These are phyloP conservation scores for Fistularia tabacaria DNA, from an alignment of 2,797 vertebrate genomes.

Conservation along the genomic window DNA sequence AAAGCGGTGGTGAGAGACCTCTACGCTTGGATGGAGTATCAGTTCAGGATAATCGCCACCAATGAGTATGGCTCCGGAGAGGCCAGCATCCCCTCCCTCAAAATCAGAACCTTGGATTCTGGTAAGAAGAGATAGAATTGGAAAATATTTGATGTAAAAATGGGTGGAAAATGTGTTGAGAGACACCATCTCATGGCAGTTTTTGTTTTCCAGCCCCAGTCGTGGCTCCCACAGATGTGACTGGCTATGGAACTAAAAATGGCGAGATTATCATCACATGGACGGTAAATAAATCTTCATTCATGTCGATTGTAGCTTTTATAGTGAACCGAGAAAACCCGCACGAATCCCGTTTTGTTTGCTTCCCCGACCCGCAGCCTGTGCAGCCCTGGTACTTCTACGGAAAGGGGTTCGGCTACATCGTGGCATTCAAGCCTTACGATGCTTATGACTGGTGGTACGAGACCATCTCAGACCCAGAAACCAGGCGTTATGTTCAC, in stretches of 20 bases:
- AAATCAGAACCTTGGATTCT: conserved; percentile 90
- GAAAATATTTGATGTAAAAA: background rate
- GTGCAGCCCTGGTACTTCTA: conserved; percentile 91
- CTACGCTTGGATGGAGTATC: conserved; percentile 95
- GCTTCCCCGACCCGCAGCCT: conserved; percentile 69
- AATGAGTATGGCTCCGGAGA: conserved; percentile 91
- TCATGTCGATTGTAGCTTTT: background rate
- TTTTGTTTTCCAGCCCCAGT: conserved; percentile 79
- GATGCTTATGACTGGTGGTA: conserved; percentile 89
- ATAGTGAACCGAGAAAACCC: too few species aligned
- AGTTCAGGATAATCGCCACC: conserved; percentile 90
- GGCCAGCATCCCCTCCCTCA: conserved; percentile 88
- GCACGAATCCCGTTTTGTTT: background rate
- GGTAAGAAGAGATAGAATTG: conserved; percentile 65
- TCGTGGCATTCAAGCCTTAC: conserved; percentile 91
- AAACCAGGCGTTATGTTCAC: conserved; percentile 87
- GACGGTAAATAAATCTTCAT: conserved; percentile 75
- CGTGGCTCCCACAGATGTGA: conserved; percentile 86
- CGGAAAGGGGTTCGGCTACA: conserved; percentile 93
- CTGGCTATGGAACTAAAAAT: conserved; percentile 87
- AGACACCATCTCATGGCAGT: background rate
- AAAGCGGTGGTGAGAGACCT: conserved; percentile 84
- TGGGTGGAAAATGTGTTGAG: too few species aligned
- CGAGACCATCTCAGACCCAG: conserved; percentile 90
- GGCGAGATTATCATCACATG: conserved; percentile 93